phyloP scores from a whole-genome alignment of 2,797 vertebrate species.

The Leptatherina wallacei region DNA sequence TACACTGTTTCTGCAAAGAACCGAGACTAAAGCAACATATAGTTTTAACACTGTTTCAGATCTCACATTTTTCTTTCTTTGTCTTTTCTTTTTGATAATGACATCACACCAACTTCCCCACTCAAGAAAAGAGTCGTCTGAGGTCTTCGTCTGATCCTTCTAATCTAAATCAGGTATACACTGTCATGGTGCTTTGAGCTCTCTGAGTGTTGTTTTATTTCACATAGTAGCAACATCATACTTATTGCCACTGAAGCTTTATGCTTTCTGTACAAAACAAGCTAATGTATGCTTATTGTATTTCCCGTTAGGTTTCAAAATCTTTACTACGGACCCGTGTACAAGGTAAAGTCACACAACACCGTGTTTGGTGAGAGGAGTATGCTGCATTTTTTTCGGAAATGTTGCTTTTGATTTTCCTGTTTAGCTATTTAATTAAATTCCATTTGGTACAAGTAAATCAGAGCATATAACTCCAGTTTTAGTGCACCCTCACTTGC shows the following conservation, averaged over 20 bases:
- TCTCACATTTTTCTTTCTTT: not conserved
- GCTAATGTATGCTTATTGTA: not conserved
- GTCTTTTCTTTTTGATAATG: slow-evolving; percentile 1
- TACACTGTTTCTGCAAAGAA: not conserved
- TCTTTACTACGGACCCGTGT: not conserved
- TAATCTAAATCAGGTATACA: not conserved
- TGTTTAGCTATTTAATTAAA: not conserved
- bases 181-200: not conserved
- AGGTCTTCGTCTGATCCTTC: not conserved
- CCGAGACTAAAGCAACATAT: not conserved
- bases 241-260: not conserved
- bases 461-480: no score
- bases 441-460: no score
- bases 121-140: slow-evolving; percentile 14
- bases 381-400: not conserved
- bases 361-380: not conserved
- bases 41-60: not conserved
- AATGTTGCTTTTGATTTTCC: not conserved
- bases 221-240: not conserved
- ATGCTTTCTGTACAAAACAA: not conserved
- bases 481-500: no score
- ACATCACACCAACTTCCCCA: not conserved
- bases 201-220: not conserved
- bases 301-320: slow-evolving; percentile 5
- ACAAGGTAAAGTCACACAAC: slow-evolving; percentile 21